Evolutionary conservation across 2,797 vertebrate genomes (phyloP).

Genomic region (Hemitrygon akajei): DNA sequence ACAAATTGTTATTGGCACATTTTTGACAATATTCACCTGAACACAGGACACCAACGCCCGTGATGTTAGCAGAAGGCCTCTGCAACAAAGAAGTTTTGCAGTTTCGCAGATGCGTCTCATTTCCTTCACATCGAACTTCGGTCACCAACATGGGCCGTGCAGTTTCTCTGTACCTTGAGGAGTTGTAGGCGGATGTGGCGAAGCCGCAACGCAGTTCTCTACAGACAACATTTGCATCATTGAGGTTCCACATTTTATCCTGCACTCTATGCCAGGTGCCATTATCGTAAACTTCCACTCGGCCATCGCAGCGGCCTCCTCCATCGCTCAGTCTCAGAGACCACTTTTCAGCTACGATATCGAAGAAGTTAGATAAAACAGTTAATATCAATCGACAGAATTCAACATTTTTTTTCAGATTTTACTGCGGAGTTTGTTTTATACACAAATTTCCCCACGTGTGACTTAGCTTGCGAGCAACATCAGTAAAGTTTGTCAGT

Average conservation of each 20-base stretch:
- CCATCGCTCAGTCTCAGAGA: constrained; percentile 39
- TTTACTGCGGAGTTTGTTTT: too few relatives aligned
- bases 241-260: not conserved
- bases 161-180: not conserved
- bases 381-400: too few relatives aligned
- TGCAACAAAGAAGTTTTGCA: not conserved
- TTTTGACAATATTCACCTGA: not conserved
- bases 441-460: too few relatives aligned
- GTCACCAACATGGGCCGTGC: not conserved
- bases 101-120: not conserved
- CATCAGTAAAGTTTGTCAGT: too few relatives aligned
- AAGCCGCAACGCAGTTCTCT: constrained; percentile 8
- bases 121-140: not conserved
- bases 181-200: not conserved
- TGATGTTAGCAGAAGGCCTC: too few relatives aligned
- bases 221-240: not conserved
- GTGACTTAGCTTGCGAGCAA: too few relatives aligned
- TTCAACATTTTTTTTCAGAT: too few relatives aligned
- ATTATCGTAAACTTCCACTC: constrained; percentile 45
- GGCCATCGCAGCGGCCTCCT: constrained; percentile 50
- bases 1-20: too few relatives aligned
- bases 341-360: too few relatives aligned
- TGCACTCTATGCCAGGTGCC: not conserved
- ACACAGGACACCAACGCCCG: not conserved
- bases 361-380: too few relatives aligned